A percentile compares a stretch with the other conserved stretches of the same genome.
phyloP scores from a whole-genome alignment of 2,113 vertebrate genomes.

The Onychostoma macrolepis region DNA sequence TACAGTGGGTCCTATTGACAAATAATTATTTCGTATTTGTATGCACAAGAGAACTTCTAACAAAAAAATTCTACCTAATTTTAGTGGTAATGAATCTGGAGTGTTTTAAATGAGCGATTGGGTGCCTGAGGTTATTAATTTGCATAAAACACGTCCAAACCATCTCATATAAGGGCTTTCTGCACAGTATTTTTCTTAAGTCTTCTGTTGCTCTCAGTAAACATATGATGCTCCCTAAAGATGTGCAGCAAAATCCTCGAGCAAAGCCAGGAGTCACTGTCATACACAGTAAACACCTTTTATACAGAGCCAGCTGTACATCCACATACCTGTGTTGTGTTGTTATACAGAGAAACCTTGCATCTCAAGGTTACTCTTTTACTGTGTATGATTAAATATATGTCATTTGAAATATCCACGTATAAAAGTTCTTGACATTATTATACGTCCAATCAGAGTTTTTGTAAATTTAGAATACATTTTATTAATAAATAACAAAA shows the following conservation, averaged over 20 bases:
- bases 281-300: background rate
- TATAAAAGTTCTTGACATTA: no score
- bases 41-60: no score
- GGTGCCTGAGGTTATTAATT: background rate
- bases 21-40: no score
- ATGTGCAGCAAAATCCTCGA: background rate
- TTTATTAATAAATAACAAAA: no score
- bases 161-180: background rate
- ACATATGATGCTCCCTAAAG: background rate
- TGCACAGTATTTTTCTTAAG: background rate
- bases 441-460: no score
- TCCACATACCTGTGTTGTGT: background rate
- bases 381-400: constrained; percentile 28
- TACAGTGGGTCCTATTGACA: no score
- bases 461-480: no score
- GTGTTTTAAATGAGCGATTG: background rate
- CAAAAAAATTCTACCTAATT: no score
- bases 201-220: background rate
- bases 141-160: background rate
- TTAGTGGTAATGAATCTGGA: background rate
- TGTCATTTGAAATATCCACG: background rate
- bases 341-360: constrained; percentile 21
- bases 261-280: background rate
- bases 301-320: background rate
- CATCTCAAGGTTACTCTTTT: background rate